These are phyloP conservation scores for Platypus cylindrus DNA, from an alignment of 2,888 invertebrate species.

Conservation along the genomic window DNA sequence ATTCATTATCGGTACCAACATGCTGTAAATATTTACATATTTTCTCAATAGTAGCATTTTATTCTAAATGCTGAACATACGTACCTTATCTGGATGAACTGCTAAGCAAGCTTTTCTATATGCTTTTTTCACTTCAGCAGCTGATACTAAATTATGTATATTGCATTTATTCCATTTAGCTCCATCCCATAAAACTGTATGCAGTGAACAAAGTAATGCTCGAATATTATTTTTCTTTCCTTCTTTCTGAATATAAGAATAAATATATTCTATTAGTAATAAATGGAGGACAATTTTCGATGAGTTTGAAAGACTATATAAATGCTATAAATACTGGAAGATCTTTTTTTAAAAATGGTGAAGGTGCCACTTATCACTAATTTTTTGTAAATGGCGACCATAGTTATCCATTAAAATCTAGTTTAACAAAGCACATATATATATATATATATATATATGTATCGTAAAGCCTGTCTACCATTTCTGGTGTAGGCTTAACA, in stretches of 20 bases:
- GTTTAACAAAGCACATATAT: too few relatives aligned
- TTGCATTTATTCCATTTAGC: constrained; percentile 87
- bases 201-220: constrained; percentile 86
- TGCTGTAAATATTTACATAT: constrained; percentile 46
- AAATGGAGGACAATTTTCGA: background rate
- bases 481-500: too few relatives aligned
- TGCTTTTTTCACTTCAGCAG: constrained; percentile 89
- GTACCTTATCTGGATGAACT: constrained; percentile 97
- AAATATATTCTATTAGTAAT: background rate
- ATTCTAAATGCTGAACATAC: constrained; percentile 2
- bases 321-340: too few relatives aligned
- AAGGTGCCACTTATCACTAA: too few relatives aligned
- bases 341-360: too few relatives aligned
- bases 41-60: constrained; percentile 3
- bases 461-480: too few relatives aligned
- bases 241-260: constrained; percentile 51
- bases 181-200: constrained; percentile 86
- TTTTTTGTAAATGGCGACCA: too few relatives aligned
- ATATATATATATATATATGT: too few relatives aligned
- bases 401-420: too few relatives aligned
- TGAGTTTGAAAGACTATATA: too few relatives aligned
- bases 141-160: constrained; percentile 87
- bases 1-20: constrained; percentile 83
- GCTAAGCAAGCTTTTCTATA: constrained; percentile 93
- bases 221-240: constrained; percentile 96